Evolutionary conservation across 2,888 invertebrate species (phyloP), one percentile per base, ranked within the genome.

Genomic region (Pheosia tremula): DNA sequence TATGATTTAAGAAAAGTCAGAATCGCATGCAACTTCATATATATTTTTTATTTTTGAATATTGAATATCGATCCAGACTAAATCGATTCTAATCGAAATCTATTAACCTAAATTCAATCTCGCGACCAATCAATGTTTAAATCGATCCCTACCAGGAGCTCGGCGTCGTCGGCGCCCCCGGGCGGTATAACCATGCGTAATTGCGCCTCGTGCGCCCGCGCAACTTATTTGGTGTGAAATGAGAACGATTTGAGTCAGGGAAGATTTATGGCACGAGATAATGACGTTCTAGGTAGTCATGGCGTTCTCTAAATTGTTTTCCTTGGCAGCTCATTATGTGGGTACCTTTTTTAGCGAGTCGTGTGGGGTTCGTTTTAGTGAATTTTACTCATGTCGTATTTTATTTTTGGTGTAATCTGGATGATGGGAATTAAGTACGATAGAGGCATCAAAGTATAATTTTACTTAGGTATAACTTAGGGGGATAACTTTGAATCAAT

Each of bases 221-320:
- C 66, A 87, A 88, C 87, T 87, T 91, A 90, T 90, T 90, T 87
- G 86, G 90, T 91, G 91, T 89, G 89, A 91, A 90, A 90, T 88
- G 87, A 85, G 87, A 87, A 85, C 86, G 79, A 90, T 91, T 91
- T 89, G 86, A 85, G 81, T 84, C 78, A 79, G 68, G 56, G 73
- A 84, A 87, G 89, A 90, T 90, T 90, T 90, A 91, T 87, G 86
- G 74, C 60, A 64, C 60, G 62, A 67, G 81, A 84, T 90, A 89
- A 88, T 89, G 79, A 83, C 77, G 79, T 81, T 82, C 74, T 76
- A 74, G 68, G 72, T 76, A 74, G 66, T 47, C 59, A 39, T 56
- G 57, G 57, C 80, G 45, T 61, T 55, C 13, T 55, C 56, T 66
- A 70, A 74, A 79, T 79, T 78, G 78, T 74, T 79, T 78, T 66